Evolutionary conservation across 2,888 invertebrate genomes (phyloP), one percentile per base, ranked within the genome.

Genomic region (Apamea sordens): DNA sequence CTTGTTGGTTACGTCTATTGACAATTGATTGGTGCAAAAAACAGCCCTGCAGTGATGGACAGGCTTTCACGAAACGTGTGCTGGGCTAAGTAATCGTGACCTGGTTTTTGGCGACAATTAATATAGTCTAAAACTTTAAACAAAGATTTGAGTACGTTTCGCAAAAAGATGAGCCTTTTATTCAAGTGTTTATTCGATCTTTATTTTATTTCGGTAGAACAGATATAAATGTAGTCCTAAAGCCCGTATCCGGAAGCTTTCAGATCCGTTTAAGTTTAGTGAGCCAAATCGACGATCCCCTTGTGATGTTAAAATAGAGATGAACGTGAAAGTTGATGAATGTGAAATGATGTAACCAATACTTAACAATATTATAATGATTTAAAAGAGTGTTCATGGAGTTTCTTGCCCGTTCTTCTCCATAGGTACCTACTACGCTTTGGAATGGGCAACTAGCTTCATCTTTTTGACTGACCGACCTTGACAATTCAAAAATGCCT

Each of bases 11-110:
- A 79, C 76, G 47, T 69, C 61, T 28, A 86, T 80, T 68, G 64
- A 68, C 4, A 80, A 36, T 77, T 77, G 80, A 86, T 87, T 80
- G 10, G 32, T 69, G 65, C 21, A 77, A 83, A 83, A 79, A 85
- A 13, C 28, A 63, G 65, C 80, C 80, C 87, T 86, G 84, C 84
- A 70, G 68, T 59, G 59, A 56, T 72, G 68, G 76, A 72, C 21
- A 8, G 36, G 71, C 69, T 83, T 73, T 71, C 71, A 83, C 64
- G 13, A 75, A 68, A 67, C 73, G 69, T 82, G 82, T 28, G 32
- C 41, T 72, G 44, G 44, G 11, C n/a, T 53, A 28, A 53, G 41
- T 36, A 82, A 32, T 56, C 67, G 64, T 68, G 68, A 53, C n/a
- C 53, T 24, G 36, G 44, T 50, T 59, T 53, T 61, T 71, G 36